A percentile compares a stretch with the other conserved stretches of the same genome.
Conservation (phyloP, 2,797 vertebrate genomes). For the Poliocrania exsul region DNA sequence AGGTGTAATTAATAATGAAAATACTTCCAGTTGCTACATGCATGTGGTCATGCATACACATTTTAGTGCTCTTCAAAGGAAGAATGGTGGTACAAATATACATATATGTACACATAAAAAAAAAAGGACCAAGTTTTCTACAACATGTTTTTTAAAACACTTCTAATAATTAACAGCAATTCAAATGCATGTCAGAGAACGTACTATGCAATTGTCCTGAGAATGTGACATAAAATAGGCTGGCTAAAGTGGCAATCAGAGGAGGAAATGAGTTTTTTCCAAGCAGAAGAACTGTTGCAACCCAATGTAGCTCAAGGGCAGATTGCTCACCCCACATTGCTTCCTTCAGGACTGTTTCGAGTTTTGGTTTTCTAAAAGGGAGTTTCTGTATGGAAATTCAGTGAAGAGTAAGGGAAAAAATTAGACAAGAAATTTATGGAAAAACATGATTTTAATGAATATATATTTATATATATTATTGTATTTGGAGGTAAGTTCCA, state of each 20-base stretch:
- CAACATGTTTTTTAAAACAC: not conserved
- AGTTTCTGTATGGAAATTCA: slow-evolving; percentile 70
- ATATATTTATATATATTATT: not conserved
- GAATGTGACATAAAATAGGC: slow-evolving; percentile 54
- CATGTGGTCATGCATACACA: not conserved
- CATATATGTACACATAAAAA: not conserved
- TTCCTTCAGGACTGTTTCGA: slow-evolving; percentile 73
- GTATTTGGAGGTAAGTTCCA: not conserved
- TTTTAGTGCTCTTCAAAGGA: slow-evolving; percentile 36
- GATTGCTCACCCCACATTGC: slow-evolving; percentile 72
- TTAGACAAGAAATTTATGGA: not conserved
- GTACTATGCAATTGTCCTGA: not conserved
- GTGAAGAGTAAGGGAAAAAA: not conserved
- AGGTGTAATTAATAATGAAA: slow-evolving; percentile 56
- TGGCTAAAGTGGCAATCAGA: slow-evolving; percentile 71
- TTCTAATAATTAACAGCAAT: not conserved
- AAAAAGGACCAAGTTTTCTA: not conserved
- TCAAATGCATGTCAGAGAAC: slow-evolving; percentile 5
- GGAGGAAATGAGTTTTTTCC: slow-evolving; percentile 75
- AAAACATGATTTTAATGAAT: not conserved
- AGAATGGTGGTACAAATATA: not conserved
- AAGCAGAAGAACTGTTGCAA: slow-evolving; percentile 70
- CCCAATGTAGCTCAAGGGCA: slow-evolving; percentile 66
- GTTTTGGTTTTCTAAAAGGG: slow-evolving; percentile 63
- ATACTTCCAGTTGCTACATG: slow-evolving; percentile 57